A percentile compares a stretch with the other conserved stretches of the same genome.
These are phyloP conservation scores for Globodera rostochiensis DNA, from an alignment of 1,140 invertebrate species.

Conservation along the genomic window DNA sequence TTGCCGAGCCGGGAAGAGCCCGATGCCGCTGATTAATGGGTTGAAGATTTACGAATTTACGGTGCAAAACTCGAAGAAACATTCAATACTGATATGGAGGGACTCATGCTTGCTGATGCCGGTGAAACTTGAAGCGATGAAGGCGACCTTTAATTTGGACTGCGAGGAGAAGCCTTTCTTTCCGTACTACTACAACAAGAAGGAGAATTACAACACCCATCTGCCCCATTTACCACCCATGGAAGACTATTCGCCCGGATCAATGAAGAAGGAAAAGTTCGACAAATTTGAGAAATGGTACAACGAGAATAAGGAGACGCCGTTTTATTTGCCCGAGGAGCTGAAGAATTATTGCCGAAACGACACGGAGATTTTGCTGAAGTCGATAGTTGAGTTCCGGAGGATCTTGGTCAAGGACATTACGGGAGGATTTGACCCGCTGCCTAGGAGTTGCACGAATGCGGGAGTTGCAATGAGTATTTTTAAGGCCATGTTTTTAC, in stretches of 20 bases:
- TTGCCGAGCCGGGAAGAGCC: background rate
- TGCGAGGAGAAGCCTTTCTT: background rate
- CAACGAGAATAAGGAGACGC: background rate
- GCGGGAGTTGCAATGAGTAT: background rate
- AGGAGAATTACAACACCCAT: background rate
- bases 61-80: background rate
- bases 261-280: slow-evolving; percentile 4
- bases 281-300: background rate
- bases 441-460: background rate
- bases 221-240: background rate
- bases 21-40: background rate
- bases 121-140: background rate
- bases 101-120: background rate
- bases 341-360: slow-evolving; percentile 12
- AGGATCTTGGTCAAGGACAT: too few species aligned
- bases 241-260: background rate
- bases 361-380: slow-evolving; percentile 6
- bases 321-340: slow-evolving; percentile 7
- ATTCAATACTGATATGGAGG: background rate
- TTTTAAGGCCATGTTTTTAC: background rate
- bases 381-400: too few species aligned
- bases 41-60: slow-evolving; percentile 1
- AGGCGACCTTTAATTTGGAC: background rate
- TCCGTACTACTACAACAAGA: background rate
- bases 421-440: too few species aligned